Evolutionary conservation across 2,113 vertebrate species (phyloP).

Genomic region (Rattus rattus): DNA sequence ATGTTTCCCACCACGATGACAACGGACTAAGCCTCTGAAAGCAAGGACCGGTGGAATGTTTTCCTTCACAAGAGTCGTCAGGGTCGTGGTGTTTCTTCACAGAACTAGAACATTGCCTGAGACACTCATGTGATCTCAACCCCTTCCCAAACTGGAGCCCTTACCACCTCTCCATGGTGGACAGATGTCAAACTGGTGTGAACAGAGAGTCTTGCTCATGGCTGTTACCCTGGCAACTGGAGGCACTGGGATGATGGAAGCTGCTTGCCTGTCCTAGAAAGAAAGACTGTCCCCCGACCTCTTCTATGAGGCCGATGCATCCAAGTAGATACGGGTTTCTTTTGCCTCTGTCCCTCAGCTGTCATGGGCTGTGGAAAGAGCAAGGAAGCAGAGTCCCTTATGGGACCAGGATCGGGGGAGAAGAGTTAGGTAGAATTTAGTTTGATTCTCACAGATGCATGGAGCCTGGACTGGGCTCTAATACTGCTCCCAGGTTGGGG

Average conservation of each 20-base stretch:
- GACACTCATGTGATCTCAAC: background rate
- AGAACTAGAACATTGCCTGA: background rate
- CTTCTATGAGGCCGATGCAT: background rate
- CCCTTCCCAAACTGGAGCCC: background rate
- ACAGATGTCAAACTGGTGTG: background rate
- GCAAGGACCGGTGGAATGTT: background rate
- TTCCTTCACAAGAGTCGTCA: background rate
- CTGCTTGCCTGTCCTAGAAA: background rate
- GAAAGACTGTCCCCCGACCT: background rate
- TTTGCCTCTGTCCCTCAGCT: background rate
- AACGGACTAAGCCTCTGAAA: background rate
- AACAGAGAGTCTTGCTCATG: background rate
- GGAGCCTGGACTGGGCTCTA: accelerated
- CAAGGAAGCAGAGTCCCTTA: too few species aligned
- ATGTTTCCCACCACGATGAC: background rate
- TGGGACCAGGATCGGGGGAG: background rate
- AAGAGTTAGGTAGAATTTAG: background rate
- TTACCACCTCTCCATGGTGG: background rate
- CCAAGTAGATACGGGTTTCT: background rate
- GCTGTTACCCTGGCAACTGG: background rate
- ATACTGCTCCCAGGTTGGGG: background rate
- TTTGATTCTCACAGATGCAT: background rate
- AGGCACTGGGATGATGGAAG: background rate
- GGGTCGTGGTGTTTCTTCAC: background rate
- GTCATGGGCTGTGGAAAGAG: background rate